phyloP scores from a whole-genome alignment of 1,140 invertebrate genomes.

The Lethrus apterus region DNA sequence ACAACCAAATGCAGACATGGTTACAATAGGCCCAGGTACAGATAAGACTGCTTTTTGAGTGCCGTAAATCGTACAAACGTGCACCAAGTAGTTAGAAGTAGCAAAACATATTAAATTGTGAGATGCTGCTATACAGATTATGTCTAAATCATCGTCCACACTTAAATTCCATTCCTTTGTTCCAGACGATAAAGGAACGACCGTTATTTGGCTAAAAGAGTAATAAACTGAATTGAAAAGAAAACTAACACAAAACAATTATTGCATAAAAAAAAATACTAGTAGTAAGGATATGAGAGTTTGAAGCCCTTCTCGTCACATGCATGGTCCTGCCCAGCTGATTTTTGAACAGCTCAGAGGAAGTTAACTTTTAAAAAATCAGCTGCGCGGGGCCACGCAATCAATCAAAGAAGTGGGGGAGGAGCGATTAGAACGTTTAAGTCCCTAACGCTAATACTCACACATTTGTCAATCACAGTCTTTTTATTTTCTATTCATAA shows the following conservation, averaged over 20 bases:
- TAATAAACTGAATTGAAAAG: constrained; percentile 2
- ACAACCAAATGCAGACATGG: constrained; percentile 54
- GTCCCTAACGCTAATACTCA: too few relatives aligned
- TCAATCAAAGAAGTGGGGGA: too few relatives aligned
- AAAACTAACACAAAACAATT: constrained; percentile 16
- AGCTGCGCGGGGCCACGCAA: too few relatives aligned
- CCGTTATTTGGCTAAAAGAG: constrained; percentile 32
- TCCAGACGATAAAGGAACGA: constrained; percentile 62
- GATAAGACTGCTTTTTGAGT: constrained; percentile 73
- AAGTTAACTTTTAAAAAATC: too few relatives aligned
- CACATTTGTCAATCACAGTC: too few relatives aligned
- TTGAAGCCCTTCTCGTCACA: too few relatives aligned
- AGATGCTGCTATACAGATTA: constrained; percentile 62
- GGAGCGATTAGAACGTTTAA: too few relatives aligned
- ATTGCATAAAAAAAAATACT: too few relatives aligned
- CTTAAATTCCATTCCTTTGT: constrained; percentile 83
- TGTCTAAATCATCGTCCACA: constrained; percentile 70
- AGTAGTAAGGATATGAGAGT: too few relatives aligned
- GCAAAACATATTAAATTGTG: constrained; percentile 69
- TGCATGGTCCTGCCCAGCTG: too few relatives aligned
- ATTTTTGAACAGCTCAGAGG: too few relatives aligned
- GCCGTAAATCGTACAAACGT: constrained; percentile 79
- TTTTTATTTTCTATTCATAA: too few relatives aligned
- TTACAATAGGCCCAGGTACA: constrained; percentile 66
- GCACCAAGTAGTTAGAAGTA: constrained; percentile 63